These are phyloP conservation scores for Polia nebulosa DNA, from an alignment of 2,888 invertebrate genomes.

Conservation along the genomic window DNA sequence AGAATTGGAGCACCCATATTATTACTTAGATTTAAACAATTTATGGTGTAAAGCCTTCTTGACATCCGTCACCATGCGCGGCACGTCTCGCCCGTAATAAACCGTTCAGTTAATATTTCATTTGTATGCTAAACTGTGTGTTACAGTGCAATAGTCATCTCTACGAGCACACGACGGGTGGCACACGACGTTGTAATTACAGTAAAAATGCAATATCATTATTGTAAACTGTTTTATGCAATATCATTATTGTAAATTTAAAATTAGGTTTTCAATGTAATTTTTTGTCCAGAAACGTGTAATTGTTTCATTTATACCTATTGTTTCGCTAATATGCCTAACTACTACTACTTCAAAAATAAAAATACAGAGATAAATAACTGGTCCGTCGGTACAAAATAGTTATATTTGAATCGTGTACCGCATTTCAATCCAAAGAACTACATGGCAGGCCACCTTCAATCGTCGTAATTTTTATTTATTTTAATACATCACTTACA, in stretches of 20 bases:
- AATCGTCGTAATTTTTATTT: no score
- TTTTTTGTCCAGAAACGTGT: not conserved
- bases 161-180: slow-evolving; percentile 22
- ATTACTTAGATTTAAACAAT: slow-evolving; percentile 21
- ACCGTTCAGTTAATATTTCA: slow-evolving; percentile 58
- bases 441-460: no score
- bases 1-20: not conserved
- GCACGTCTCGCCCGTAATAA: slow-evolving; percentile 55
- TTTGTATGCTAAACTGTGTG: slow-evolving; percentile 60
- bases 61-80: slow-evolving; percentile 33
- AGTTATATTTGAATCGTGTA: no score
- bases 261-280: slow-evolving; percentile 14
- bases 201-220: slow-evolving; percentile 29
- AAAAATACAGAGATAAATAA: no score
- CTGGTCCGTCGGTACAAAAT: no score
- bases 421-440: no score
- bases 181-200: slow-evolving; percentile 35
- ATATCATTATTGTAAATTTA: slow-evolving; percentile 29
- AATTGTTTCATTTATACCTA: no score
- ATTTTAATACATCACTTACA: no score
- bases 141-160: slow-evolving; percentile 42
- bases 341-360: no score
- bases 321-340: no score
- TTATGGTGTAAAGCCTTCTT: slow-evolving; percentile 35
- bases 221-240: slow-evolving; percentile 27